phyloP scores from a whole-genome alignment of 92 coral and sea anemone species.

The Epizoanthus ramosus region DNA sequence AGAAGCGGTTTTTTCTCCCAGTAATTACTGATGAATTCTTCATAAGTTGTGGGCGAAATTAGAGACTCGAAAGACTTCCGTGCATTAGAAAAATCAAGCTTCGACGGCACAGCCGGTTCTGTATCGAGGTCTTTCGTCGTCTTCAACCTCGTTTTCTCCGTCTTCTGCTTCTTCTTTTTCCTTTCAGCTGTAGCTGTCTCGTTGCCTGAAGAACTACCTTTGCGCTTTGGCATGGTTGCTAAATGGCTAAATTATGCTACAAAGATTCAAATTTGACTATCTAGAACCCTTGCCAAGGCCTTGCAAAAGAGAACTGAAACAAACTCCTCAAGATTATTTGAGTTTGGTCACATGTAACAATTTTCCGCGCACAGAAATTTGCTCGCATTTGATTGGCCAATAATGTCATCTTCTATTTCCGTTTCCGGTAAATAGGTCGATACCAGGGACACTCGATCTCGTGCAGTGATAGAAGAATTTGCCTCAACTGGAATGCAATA shows the following conservation, averaged over 20 bases:
- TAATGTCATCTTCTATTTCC: neutral
- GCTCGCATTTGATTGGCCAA: conserved; percentile 20
- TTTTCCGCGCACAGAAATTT: conserved; percentile 34
- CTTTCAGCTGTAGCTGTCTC: conserved; percentile 41
- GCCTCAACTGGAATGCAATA: too few relatives aligned
- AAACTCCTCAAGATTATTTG: neutral
- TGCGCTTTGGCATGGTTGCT: conserved; percentile 64
- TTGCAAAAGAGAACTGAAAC: neutral
- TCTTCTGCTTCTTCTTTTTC: conserved; percentile 31
- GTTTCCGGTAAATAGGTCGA: neutral
- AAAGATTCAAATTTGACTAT: neutral
- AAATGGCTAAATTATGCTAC: neutral
- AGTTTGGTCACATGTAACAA: conserved; percentile 30
- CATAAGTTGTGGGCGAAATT: conserved; percentile 66
- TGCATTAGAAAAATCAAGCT: conserved; percentile 75
- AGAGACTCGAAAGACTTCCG: conserved; percentile 71
- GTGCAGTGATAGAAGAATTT: too few relatives aligned
- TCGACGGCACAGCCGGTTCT: conserved; percentile 40
- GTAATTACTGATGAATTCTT: conserved; percentile 72
- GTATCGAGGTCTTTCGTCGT: conserved; percentile 42
- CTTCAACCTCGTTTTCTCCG: conserved; percentile 74
- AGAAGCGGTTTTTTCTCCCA: conserved; percentile 94
- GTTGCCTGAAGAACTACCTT: conserved; percentile 69
- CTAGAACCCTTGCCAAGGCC: neutral
- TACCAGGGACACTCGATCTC: too few relatives aligned